phyloP scores from a whole-genome alignment of 1,140 invertebrate species.

The Xylocopa sonorina region DNA sequence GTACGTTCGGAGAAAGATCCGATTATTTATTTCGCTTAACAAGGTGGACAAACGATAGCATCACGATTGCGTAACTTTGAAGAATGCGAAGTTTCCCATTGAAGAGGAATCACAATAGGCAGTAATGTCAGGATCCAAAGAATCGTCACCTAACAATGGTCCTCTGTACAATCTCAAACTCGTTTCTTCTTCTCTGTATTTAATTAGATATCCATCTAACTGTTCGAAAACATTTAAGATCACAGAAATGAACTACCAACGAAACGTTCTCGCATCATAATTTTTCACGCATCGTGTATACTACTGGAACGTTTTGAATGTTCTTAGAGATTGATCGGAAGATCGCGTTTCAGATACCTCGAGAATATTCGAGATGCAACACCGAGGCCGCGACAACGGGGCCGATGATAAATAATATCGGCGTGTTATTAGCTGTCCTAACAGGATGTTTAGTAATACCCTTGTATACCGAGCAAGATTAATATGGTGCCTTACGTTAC shows the following conservation, averaged over 20 bases:
- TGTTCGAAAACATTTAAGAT: background rate
- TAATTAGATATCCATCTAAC: background rate
- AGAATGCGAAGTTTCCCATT: slow-evolving; percentile 4
- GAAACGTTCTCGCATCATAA: too few species aligned
- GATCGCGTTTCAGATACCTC: slow-evolving; percentile 1
- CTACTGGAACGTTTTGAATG: too few species aligned
- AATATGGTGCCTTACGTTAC: slow-evolving; percentile 60
- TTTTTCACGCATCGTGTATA: too few species aligned
- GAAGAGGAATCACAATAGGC: background rate
- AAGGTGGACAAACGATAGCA: background rate
- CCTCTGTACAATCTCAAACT: background rate
- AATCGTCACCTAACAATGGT: background rate
- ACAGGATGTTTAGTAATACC: slow-evolving; percentile 56
- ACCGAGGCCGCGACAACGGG: too few species aligned
- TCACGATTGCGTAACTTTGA: background rate
- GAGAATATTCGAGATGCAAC: background rate
- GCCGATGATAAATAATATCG: slow-evolving; percentile 57
- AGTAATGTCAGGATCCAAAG: background rate
- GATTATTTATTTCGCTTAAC: slow-evolving; percentile 1
- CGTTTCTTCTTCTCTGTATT: too few species aligned
- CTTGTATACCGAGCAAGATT: slow-evolving; percentile 61
- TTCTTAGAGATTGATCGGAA: background rate
- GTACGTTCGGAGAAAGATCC: too few species aligned
- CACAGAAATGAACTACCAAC: too few species aligned
- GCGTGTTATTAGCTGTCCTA: slow-evolving; percentile 54